These are phyloP conservation scores for Beroe ovata DNA, from an alignment of 37 sponge, comb jelly and placozoan species.

Conservation along the genomic window DNA sequence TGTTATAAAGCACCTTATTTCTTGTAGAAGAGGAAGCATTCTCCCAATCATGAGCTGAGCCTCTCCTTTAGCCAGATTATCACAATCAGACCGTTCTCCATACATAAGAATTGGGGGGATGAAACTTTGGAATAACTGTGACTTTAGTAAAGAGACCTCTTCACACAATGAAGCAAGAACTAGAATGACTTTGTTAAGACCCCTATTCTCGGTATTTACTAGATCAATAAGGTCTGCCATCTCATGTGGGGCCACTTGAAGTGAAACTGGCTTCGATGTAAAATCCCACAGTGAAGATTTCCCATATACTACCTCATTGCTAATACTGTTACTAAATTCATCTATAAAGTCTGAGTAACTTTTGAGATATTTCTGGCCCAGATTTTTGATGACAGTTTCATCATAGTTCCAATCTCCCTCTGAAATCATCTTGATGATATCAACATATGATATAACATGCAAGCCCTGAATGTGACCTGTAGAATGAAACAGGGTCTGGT, in stretches of 20 bases:
- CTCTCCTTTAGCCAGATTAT: constrained; percentile 79
- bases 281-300: constrained; percentile 78
- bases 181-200: constrained; percentile 91
- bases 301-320: background rate
- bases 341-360: constrained; percentile 55
- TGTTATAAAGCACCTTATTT: constrained; percentile 81
- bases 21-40: constrained; percentile 81
- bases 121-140: constrained; percentile 78
- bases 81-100: constrained; percentile 82
- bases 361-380: constrained; percentile 49
- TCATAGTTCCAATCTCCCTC: constrained; percentile 63
- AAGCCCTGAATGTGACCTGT: too few relatives aligned
- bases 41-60: constrained; percentile 90
- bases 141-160: constrained; percentile 80
- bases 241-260: constrained; percentile 81
- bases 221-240: constrained; percentile 81
- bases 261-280: constrained; percentile 78
- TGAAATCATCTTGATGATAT: too few relatives aligned
- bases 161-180: constrained; percentile 90
- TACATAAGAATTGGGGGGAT: constrained; percentile 85
- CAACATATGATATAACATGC: too few relatives aligned
- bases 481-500: too few relatives aligned
- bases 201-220: constrained; percentile 86
- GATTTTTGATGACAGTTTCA: constrained; percentile 57
- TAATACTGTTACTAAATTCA: background rate